Percentiles rank a stretch among this genome's conserved stretches.
These are phyloP conservation scores for Hypotaenidia okinawae DNA, from an alignment of 2,797 vertebrate genomes.

Conservation along the genomic window DNA sequence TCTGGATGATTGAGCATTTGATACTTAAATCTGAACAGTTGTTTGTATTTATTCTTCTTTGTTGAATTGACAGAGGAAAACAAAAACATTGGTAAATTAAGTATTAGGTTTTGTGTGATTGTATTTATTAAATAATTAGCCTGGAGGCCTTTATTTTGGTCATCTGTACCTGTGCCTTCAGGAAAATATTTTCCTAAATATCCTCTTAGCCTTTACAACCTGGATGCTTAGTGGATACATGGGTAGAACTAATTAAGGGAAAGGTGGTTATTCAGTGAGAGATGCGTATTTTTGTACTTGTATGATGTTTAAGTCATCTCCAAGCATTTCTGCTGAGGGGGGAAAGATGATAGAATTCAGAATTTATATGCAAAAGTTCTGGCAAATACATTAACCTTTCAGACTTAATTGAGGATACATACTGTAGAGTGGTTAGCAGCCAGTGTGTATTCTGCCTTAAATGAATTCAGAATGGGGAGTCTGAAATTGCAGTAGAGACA, in stretches of 20 bases:
- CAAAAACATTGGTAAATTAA: not conserved
- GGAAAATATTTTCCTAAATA: not conserved
- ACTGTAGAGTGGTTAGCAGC: not conserved
- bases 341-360: not conserved
- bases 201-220: not conserved
- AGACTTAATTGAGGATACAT: not conserved
- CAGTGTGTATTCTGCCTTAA: not conserved
- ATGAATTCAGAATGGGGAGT: not conserved
- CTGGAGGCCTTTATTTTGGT: not conserved
- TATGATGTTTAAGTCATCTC: not conserved
- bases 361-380: slow-evolving; percentile 1
- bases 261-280: not conserved
- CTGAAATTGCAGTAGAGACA: not conserved
- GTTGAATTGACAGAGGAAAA: not conserved
- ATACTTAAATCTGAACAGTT: not conserved
- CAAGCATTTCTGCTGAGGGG: not conserved
- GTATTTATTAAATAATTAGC: slow-evolving; percentile 1
- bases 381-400: slow-evolving; percentile 57
- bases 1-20: not conserved
- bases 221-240: not conserved
- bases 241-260: not conserved
- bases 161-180: not conserved
- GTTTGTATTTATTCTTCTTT: not conserved
- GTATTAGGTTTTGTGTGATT: not conserved
- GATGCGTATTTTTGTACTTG: not conserved